Conservation (phyloP, 2,888 invertebrate genomes). For the Onthophagus sagittarius region DNA sequence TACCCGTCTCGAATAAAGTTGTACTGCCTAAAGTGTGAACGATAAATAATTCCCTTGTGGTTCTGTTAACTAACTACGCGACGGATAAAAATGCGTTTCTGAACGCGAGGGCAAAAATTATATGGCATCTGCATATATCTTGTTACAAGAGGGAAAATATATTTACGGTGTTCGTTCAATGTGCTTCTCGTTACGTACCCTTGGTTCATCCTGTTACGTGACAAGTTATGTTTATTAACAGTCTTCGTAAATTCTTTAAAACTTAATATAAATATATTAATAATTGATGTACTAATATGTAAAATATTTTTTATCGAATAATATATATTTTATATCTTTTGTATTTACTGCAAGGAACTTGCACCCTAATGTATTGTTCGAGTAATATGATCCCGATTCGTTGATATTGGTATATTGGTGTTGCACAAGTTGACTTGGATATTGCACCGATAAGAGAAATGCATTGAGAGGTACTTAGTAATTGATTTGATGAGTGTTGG, state of each 20-base stretch:
- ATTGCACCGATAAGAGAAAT: no score
- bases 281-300: neutral
- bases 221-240: neutral
- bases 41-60: conserved; percentile 3
- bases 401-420: no score
- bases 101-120: conserved; percentile 1
- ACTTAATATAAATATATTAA: neutral
- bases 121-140: neutral
- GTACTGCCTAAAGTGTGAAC: conserved; percentile 11
- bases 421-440: no score
- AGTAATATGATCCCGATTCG: no score
- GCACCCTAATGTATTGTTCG: no score
- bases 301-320: no score
- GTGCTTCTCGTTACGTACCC: neutral
- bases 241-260: neutral
- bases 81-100: conserved; percentile 9
- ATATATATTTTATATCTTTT: no score
- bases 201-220: neutral
- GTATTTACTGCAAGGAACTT: no score
- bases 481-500: no score
- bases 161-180: neutral
- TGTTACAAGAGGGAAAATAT: neutral
- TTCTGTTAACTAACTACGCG: conserved; percentile 5
- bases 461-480: no score
- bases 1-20: conserved; percentile 10